A percentile compares a stretch with the other conserved stretches of the same genome.
These are phyloP conservation scores for Lasiurus borealis DNA, from an alignment of 2,113 vertebrate genomes.

Conservation along the genomic window DNA sequence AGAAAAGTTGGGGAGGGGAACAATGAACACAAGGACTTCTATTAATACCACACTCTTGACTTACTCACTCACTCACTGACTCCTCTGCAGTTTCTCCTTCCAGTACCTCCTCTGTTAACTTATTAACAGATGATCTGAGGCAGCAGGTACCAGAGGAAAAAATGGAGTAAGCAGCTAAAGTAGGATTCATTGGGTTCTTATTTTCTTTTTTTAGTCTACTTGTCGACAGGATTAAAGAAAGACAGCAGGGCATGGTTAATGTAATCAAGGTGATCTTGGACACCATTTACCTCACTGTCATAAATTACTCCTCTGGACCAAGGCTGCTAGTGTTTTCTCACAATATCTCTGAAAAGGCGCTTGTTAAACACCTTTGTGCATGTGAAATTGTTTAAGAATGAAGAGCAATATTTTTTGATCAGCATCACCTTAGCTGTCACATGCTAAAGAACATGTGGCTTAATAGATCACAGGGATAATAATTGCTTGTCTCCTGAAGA, in stretches of 20 bases:
- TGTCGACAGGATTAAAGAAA: slow-evolving; percentile 34
- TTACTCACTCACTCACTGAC: neutral
- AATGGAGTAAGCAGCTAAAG: slow-evolving; percentile 17
- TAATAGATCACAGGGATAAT: slow-evolving; percentile 76
- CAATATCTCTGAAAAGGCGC: slow-evolving; percentile 51
- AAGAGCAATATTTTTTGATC: slow-evolving; percentile 76
- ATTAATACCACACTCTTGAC: neutral
- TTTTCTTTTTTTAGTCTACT: neutral
- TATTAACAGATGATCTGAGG: slow-evolving; percentile 30
- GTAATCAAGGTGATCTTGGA: slow-evolving; percentile 61
- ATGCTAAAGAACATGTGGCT: slow-evolving; percentile 75
- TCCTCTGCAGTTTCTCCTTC: neutral
- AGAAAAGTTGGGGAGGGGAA: neutral
- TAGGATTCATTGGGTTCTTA: neutral
- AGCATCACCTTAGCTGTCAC: slow-evolving; percentile 77
- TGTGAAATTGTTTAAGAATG: slow-evolving; percentile 75
- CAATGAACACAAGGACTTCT: neutral
- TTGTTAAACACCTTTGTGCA: slow-evolving; percentile 75
- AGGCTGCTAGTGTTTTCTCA: slow-evolving; percentile 65
- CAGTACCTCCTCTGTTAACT: neutral
- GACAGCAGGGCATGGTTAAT: neutral
- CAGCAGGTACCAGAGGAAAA: neutral
- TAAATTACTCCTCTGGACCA: slow-evolving; percentile 74
- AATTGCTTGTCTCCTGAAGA: slow-evolving; percentile 77
- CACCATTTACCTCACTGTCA: slow-evolving; percentile 50